Percentiles rank a stretch among this genome's conserved stretches.
Conservation (phyloP, 2,797 vertebrate species). For the Liasis olivaceus region DNA sequence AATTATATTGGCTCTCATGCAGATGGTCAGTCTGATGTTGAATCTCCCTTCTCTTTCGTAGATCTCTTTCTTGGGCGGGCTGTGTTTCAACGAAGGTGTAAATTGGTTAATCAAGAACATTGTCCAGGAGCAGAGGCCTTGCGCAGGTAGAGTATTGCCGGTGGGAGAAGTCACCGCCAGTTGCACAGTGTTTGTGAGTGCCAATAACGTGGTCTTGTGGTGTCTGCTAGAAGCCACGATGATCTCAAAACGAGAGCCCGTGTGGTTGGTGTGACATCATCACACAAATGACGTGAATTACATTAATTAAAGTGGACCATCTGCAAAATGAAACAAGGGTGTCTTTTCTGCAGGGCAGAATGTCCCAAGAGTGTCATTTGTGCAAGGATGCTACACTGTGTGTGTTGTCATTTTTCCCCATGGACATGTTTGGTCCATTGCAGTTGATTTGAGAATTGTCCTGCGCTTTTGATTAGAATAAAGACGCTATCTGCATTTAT, state of each 20-base stretch:
- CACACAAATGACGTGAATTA: not conserved
- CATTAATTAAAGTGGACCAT: too few species aligned
- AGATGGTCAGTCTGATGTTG: rapidly evolving
- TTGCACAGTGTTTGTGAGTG: not conserved
- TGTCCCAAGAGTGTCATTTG: too few species aligned
- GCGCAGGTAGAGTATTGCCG: conserved; percentile 81
- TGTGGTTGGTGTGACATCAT: too few species aligned
- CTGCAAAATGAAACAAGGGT: too few species aligned
- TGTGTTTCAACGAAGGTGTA: conserved; percentile 90
- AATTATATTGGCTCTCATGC: not conserved
- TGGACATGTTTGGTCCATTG: too few species aligned
- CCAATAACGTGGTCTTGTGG: not conserved
- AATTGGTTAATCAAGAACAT: conserved; percentile 97
- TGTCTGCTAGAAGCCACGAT: not conserved
- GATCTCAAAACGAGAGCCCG: not conserved
- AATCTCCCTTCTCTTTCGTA: conserved; percentile 54
- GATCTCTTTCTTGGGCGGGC: conserved; percentile 97
- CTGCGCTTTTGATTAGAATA: too few species aligned
- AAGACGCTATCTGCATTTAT: too few species aligned
- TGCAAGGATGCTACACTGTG: too few species aligned
- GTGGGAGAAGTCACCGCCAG: not conserved
- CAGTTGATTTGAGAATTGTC: not conserved
- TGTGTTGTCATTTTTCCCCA: too few species aligned
- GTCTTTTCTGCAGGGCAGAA: too few species aligned
- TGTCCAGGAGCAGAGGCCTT: conserved; percentile 92